Base-by-base conservation (phyloP, 2,888 invertebrate species). In the Parapristionchus giblindavisi region DNA sequence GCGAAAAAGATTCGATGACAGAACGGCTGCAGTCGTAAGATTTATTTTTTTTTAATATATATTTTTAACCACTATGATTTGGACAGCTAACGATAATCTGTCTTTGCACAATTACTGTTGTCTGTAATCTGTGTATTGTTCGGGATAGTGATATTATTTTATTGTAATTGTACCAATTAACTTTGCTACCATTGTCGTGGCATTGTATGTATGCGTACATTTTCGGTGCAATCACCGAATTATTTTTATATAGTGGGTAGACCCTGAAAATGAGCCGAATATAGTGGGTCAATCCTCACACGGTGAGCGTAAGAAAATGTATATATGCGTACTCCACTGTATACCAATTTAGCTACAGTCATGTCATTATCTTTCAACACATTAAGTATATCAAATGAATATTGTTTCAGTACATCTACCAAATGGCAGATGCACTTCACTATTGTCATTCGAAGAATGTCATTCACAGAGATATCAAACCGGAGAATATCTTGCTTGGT, bases 361-460 rank as follows among this genome's bases (percentile, higher is more conserved):
- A 54, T 54, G 6, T 6, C n/a, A 14, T 14, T 54, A 17, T 14
- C 54, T 6, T 54, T 6, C 6, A n/a, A 6, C 21, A n/a, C 6
- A 61, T 11, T 61, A 32, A 14, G 11, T 11, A 29, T 17, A 36
- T 61, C 34, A 34, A 65, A 65, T 54, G n/a, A 52, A 27, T 29
- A 14, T 40, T 58, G n/a, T 78, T 85, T 75, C 76, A 87, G 84
- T 88, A 87, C 75, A 86, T 88, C 78, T 86, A 82, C 72, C 87
- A 88, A 81, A 83, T 88, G 70, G 81, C 86, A 6, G 88, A 88
- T 63, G 88, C 88, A 2, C 79, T 88, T n/a, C 66, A 77, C 29
- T 88, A 89, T 77, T 88, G 88, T 70, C 88, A 88, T 77, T 43
- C 75, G 24, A 87, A 87, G 77, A 85, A 87, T 56, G 87, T 88